Conservation (phyloP, 2,888 invertebrate genomes). For the Cerastis rubricosa region DNA sequence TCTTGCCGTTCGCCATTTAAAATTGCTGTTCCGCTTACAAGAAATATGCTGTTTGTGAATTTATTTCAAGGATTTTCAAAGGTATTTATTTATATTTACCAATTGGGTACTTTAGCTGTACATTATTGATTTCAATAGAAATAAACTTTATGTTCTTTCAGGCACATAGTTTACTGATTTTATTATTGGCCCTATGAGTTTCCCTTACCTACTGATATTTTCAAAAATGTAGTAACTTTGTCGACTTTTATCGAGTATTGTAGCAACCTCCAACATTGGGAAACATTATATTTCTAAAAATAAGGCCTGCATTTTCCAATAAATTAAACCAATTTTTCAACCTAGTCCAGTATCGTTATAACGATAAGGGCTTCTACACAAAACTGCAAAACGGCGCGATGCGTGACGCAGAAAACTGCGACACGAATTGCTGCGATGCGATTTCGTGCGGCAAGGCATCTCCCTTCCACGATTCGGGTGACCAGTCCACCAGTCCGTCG, state of each 20-base stretch:
- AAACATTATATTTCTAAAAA: neutral
- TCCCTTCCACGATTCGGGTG: too few relatives aligned
- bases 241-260: neutral
- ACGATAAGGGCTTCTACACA: too few relatives aligned
- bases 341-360: too few relatives aligned
- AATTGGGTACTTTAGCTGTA: conserved; percentile 18
- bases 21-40: conserved; percentile 20
- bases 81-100: conserved; percentile 21
- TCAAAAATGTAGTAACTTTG: too few relatives aligned
- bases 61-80: conserved; percentile 38
- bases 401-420: too few relatives aligned
- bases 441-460: too few relatives aligned
- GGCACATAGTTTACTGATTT: neutral
- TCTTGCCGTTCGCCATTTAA: conserved; percentile 10
- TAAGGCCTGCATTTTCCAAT: neutral
- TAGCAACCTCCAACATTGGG: too few relatives aligned
- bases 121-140: conserved; percentile 7
- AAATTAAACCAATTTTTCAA: neutral
- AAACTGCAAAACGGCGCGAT: too few relatives aligned
- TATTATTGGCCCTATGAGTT: neutral
- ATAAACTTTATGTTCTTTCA: conserved; percentile 34
- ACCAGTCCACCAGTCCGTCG: too few relatives aligned
- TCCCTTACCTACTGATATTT: neutral
- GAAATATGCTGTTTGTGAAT: conserved; percentile 10
- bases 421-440: too few relatives aligned